These are phyloP conservation scores for Heliopora coerulea DNA, from an alignment of 92 coral and sea anemone species.

Conservation along the genomic window DNA sequence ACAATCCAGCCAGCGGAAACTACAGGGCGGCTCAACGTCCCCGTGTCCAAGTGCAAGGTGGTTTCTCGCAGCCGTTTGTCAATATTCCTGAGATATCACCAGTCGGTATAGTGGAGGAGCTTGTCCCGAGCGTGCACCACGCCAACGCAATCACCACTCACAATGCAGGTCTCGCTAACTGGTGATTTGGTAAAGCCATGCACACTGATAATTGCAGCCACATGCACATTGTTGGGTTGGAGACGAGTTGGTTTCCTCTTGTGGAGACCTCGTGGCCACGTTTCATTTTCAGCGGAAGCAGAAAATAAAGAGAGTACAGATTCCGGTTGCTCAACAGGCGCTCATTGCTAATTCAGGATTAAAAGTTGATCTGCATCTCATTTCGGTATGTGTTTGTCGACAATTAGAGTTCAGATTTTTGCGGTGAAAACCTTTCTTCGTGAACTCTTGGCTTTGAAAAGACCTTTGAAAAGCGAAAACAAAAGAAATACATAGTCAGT, in stretches of 20 bases:
- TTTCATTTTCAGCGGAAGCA: too few relatives aligned
- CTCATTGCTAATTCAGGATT: too few relatives aligned
- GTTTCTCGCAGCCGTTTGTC: slow-evolving; percentile 24
- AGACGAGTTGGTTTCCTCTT: not conserved
- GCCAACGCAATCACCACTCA: not conserved
- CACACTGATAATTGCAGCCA: not conserved
- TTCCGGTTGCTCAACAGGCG: too few relatives aligned
- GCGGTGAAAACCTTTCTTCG: too few relatives aligned
- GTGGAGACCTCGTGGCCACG: not conserved
- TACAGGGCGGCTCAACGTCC: slow-evolving; percentile 7
- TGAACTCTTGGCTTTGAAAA: too few relatives aligned
- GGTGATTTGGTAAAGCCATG: slow-evolving; percentile 24
- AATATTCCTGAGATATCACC: slow-evolving; percentile 37
- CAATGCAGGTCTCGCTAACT: slow-evolving; percentile 24
- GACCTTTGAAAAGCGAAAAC: too few relatives aligned
- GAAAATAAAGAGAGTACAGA: too few relatives aligned
- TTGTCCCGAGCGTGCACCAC: slow-evolving; percentile 23
- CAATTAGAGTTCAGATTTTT: too few relatives aligned
- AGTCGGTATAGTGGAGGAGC: slow-evolving; percentile 29
- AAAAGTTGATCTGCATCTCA: too few relatives aligned
- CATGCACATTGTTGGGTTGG: not conserved
- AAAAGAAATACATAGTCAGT: too few relatives aligned
- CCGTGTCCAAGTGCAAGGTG: not conserved
- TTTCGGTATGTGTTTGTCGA: too few relatives aligned
- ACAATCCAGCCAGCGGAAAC: not conserved